Conservation (phyloP, 2,888 invertebrate species). For the Phengaris arion region DNA sequence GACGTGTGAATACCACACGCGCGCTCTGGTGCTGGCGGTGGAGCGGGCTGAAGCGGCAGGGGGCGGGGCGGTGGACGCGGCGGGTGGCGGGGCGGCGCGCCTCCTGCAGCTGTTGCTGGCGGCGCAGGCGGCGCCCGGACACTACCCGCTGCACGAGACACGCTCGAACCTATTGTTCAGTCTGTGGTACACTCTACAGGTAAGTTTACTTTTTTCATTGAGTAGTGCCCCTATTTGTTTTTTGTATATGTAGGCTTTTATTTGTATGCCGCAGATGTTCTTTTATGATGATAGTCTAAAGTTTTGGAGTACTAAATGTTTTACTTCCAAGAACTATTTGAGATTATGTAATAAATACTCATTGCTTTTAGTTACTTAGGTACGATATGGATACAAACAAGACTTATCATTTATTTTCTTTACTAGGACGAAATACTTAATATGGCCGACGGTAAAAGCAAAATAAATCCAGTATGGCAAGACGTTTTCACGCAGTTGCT, state of each 20-base stretch:
- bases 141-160: constrained; percentile 93
- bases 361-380: too few relatives aligned
- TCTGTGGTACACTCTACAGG: constrained; percentile 95
- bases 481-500: constrained; percentile 90
- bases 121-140: constrained; percentile 88
- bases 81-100: constrained; percentile 48
- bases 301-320: too few relatives aligned
- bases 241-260: too few relatives aligned
- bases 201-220: constrained; percentile 46
- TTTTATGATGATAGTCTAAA: too few relatives aligned
- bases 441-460: constrained; percentile 53
- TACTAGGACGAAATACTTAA: constrained; percentile 82
- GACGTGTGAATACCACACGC: constrained; percentile 85
- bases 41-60: constrained; percentile 44
- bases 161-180: constrained; percentile 92
- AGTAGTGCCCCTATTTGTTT: too few relatives aligned
- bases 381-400: constrained; percentile 16
- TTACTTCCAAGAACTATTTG: too few relatives aligned
- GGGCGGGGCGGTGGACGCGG: constrained; percentile 44
- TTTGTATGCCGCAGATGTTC: too few relatives aligned
- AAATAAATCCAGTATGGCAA: constrained; percentile 79
- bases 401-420: constrained; percentile 33
- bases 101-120: constrained; percentile 84
- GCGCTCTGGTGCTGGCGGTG: constrained; percentile 59
- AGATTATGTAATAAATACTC: too few relatives aligned